Base-by-base conservation (phyloP, 2,797 vertebrate genomes). In the Anguilla anguilla region DNA sequence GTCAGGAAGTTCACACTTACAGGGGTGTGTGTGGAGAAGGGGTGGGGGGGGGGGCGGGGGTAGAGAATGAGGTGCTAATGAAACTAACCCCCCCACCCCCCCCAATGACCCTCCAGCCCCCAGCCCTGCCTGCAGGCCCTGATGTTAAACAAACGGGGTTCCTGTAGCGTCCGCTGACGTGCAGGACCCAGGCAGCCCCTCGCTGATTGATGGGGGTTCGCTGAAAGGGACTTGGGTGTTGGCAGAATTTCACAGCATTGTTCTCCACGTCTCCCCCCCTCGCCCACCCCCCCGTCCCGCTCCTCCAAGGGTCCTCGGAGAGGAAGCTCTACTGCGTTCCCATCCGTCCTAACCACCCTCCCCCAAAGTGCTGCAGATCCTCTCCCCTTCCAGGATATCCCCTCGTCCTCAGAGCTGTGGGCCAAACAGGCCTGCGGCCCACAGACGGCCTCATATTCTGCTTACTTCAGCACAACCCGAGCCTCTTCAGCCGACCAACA, bases 321-420 rank as follows among this genome's bases (percentile, higher is more conserved):
- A 95, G 93, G 93, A 94, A 94, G 91, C 93, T 92, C 92, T 90
- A 89, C 31, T 85, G 87, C 67, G 53, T 93, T 95, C 93, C 93
- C 94, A 94, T 90, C 91, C 89, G 87, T 89, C 84, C 90, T 89
- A 89, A 28, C 46, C 77, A 88, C 86, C 91, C 88, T 87, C 31
- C 39, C 43, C 43, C 17, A 67, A 25, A 25, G 3, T 11, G 87
- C 81, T 87, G 89, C 35, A 74, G 28, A 19, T 77, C 72, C 35
- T 77, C 90, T 92, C 89, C 61, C 61, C 61, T n/a, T 89, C 89
- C 92, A 92, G 94, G 94, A 93, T 92, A 87, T 86, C 88, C 13
- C 0, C 90, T 90, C 90, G 91, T 93, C 93, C 92, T 93, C 91
- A 87, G 91, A 64, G 46, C 86, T 35, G 1, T 1, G 43, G 81